A percentile compares a stretch with the other conserved stretches of the same genome.
These are phyloP conservation scores for Actenoides hombroni DNA, from an alignment of 2,113 vertebrate species.

Conservation along the genomic window DNA sequence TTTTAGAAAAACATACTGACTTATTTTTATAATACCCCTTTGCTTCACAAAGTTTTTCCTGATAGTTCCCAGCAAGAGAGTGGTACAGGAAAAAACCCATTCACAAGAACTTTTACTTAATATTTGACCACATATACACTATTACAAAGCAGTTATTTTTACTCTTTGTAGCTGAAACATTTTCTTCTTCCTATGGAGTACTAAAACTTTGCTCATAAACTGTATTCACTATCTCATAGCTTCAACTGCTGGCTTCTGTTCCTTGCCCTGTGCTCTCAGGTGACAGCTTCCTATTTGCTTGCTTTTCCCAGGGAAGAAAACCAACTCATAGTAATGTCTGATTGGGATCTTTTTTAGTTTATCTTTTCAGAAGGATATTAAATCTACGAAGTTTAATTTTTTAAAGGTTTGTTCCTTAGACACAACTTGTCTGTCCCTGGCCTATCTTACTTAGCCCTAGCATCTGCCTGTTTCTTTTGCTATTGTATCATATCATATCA, in stretches of 20 bases:
- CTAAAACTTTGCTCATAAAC: background rate
- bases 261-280: background rate
- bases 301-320: background rate
- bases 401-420: background rate
- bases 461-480: background rate
- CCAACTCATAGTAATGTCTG: background rate
- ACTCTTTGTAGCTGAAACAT: background rate
- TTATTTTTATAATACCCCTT: background rate
- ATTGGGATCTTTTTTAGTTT: background rate
- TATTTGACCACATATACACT: background rate
- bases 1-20: background rate
- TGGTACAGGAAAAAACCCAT: background rate
- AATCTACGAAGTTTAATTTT: background rate
- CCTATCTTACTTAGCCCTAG: background rate
- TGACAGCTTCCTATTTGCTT: background rate
- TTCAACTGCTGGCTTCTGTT: background rate
- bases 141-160: background rate
- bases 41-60: background rate
- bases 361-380: background rate
- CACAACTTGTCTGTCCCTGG: background rate
- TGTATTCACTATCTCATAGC: background rate
- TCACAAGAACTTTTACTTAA: background rate
- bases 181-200: background rate
- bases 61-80: background rate
- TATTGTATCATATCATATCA: background rate